Percentiles rank a stretch among this genome's conserved stretches.
Evolutionary conservation across 2,797 vertebrate genomes (phyloP).

Genomic region (Huso huso): DNA sequence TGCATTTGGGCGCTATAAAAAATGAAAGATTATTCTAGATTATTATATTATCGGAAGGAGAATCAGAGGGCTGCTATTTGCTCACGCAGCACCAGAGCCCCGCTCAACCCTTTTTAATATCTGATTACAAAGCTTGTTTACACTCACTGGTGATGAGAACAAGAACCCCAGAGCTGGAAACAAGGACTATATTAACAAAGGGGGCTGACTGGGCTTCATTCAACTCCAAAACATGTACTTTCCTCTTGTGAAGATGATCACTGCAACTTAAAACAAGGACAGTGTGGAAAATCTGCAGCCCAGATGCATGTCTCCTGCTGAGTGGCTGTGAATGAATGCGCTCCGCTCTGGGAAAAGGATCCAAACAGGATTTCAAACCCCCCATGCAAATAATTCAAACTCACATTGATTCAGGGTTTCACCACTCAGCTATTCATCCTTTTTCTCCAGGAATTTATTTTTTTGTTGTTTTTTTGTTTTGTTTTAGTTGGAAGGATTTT

Average conservation of each 20-base stretch:
- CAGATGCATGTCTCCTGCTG: constrained; percentile 64
- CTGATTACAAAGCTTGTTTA: constrained; percentile 25
- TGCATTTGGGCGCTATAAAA: too few relatives aligned
- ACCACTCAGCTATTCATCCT: constrained; percentile 68
- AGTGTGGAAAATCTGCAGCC: constrained; percentile 64
- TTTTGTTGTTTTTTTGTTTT: constrained; percentile 3
- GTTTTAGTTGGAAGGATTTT: constrained; percentile 46
- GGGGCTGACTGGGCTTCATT: constrained; percentile 59
- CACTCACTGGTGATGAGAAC: constrained; percentile 25
- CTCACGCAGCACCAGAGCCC: not conserved
- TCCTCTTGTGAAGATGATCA: constrained; percentile 22
- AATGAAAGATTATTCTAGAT: too few relatives aligned
- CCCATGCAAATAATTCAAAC: constrained; percentile 58
- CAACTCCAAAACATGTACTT: constrained; percentile 55
- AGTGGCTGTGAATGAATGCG: constrained; percentile 66
- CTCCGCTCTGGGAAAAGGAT: constrained; percentile 65
- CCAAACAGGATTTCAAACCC: constrained; percentile 75
- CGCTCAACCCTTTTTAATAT: constrained; percentile 23
- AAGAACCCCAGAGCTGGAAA: constrained; percentile 52
- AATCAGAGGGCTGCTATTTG: too few relatives aligned
- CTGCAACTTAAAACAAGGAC: constrained; percentile 69
- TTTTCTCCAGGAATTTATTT: constrained; percentile 28
- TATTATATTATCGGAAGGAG: too few relatives aligned
- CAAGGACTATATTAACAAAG: constrained; percentile 72
- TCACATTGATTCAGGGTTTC: constrained; percentile 65